Evolutionary conservation across 1,140 invertebrate species (phyloP).

Genomic region (Gonioctena quinquepunctata): DNA sequence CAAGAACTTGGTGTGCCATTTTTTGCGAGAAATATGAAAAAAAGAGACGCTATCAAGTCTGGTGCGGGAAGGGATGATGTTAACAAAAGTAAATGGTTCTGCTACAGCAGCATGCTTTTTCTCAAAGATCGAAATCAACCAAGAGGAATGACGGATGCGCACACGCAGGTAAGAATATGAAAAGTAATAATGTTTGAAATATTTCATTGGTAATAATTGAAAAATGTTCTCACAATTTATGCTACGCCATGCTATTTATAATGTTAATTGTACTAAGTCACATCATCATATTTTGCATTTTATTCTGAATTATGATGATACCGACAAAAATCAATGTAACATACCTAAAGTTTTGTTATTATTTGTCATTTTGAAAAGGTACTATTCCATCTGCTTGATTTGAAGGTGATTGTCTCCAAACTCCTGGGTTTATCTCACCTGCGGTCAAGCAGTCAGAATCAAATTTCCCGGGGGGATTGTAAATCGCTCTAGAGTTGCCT

Average conservation of each 20-base stretch:
- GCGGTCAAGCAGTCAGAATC: not conserved
- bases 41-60: not conserved
- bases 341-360: too few relatives aligned
- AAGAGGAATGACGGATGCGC: not conserved
- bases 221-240: too few relatives aligned
- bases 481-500: not conserved
- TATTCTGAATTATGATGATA: too few relatives aligned
- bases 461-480: not conserved
- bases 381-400: not conserved
- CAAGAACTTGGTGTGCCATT: not conserved
- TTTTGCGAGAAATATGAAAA: not conserved
- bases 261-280: too few relatives aligned
- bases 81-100: not conserved
- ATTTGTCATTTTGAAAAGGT: not conserved
- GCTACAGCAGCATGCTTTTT: not conserved
- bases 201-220: too few relatives aligned
- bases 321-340: too few relatives aligned
- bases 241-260: too few relatives aligned
- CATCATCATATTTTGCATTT: too few relatives aligned
- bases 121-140: not conserved
- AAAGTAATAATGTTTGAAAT: too few relatives aligned
- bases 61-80: not conserved
- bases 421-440: slow-evolving; percentile 1
- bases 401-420: not conserved
- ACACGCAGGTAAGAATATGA: not conserved